phyloP scores from a whole-genome alignment of 1,140 invertebrate genomes.

The Monomorium pharaonis region DNA sequence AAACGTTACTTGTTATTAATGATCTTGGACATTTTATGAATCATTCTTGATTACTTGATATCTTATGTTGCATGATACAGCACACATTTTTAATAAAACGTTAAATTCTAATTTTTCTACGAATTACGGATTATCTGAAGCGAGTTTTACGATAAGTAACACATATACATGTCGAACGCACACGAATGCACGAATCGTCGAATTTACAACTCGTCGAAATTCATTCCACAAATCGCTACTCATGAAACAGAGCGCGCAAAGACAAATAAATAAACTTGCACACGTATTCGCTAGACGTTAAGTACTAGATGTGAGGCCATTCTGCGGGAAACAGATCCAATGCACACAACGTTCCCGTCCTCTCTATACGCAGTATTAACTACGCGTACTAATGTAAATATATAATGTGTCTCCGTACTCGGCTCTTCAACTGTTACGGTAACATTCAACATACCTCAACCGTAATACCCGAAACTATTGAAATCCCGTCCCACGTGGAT shows the following conservation, averaged over 20 bases:
- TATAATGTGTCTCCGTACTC: conserved; percentile 11
- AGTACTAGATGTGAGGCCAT: conserved; percentile 1
- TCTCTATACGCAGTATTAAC: conserved; percentile 25
- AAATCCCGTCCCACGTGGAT: conserved; percentile 19
- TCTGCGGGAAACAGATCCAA: conserved; percentile 7
- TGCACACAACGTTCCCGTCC: background rate
- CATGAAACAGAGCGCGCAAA: background rate
- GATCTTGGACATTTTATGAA: background rate
- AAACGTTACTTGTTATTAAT: too few relatives aligned
- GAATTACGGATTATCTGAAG: background rate
- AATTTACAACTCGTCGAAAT: background rate
- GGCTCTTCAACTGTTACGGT: conserved; percentile 7
- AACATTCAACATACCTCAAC: conserved; percentile 34
- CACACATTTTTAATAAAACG: background rate
- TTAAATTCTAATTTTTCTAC: background rate
- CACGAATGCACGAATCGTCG: background rate
- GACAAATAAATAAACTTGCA: conserved; percentile 16
- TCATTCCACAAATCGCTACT: background rate
- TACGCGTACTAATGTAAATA: conserved; percentile 31
- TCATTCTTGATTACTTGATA: background rate
- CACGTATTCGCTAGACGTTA: conserved; percentile 22
- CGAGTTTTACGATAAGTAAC: background rate
- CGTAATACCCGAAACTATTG: conserved; percentile 47
- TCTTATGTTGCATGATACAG: background rate
- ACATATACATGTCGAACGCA: background rate